These are phyloP conservation scores for Cydia strobilella DNA, from an alignment of 1,140 invertebrate genomes.

Conservation along the genomic window DNA sequence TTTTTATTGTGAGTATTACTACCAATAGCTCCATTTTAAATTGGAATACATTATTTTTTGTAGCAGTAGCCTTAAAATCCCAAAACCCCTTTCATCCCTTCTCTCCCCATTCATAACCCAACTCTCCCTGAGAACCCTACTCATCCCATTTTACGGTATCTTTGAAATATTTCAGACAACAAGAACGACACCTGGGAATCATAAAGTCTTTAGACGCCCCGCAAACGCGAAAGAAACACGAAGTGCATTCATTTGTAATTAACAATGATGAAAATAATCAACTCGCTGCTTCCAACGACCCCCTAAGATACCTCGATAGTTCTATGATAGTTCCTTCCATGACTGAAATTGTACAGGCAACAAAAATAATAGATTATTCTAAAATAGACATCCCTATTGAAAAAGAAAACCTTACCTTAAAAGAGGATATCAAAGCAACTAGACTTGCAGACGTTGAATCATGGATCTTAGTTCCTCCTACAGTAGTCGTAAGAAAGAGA, in stretches of 20 bases:
- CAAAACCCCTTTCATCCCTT: too few relatives aligned
- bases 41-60: too few relatives aligned
- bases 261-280: slow-evolving; percentile 62
- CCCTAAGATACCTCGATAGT: slow-evolving; percentile 57
- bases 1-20: too few relatives aligned
- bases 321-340: slow-evolving; percentile 49
- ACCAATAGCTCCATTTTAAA: too few relatives aligned
- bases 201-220: slow-evolving; percentile 73
- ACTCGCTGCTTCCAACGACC: slow-evolving; percentile 45
- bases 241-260: slow-evolving; percentile 71
- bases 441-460: slow-evolving; percentile 55
- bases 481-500: slow-evolving; percentile 60
- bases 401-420: slow-evolving; percentile 39
- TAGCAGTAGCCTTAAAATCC: too few relatives aligned
- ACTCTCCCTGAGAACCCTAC: too few relatives aligned
- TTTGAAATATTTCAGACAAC: slow-evolving; percentile 81
- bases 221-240: slow-evolving; percentile 70
- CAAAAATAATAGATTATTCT: slow-evolving; percentile 37
- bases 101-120: too few relatives aligned
- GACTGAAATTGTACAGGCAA: slow-evolving; percentile 36
- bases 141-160: neutral
- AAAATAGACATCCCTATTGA: slow-evolving; percentile 45
- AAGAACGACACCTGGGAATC: slow-evolving; percentile 86
- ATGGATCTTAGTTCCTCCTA: slow-evolving; percentile 69
- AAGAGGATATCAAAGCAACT: slow-evolving; percentile 54